phyloP scores from a whole-genome alignment of 2,113 vertebrate species.

The Struthio camelus region DNA sequence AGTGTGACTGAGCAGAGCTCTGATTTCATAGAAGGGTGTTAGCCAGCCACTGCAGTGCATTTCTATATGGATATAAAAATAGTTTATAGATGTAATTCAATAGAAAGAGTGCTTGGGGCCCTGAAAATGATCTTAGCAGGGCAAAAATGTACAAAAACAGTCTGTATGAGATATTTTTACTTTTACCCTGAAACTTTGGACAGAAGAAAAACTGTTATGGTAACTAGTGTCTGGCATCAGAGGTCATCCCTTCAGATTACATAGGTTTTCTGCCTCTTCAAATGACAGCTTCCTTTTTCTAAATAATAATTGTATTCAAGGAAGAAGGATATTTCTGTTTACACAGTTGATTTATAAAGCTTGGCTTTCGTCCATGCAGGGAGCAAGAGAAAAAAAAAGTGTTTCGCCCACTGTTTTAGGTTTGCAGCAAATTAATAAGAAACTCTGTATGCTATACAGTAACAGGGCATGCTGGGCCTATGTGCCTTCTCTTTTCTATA shows the following conservation, averaged over 20 bases:
- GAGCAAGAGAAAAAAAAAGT: neutral
- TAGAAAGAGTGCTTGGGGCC: neutral
- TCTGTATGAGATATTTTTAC: neutral
- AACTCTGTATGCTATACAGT: neutral
- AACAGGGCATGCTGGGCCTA: rapidly evolving
- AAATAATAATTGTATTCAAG: conserved; percentile 16
- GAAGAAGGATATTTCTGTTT: conserved; percentile 28
- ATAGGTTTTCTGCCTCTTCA: neutral
- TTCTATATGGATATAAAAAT: neutral
- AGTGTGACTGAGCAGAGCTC: neutral
- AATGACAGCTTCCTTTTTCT: neutral
- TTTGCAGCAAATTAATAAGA: neutral
- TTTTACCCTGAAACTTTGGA: neutral
- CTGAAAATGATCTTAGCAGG: neutral
- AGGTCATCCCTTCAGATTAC: neutral
- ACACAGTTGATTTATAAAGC: neutral
- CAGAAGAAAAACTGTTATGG: neutral
- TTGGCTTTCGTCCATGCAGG: neutral
- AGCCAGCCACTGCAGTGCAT: neutral
- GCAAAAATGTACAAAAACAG: neutral
- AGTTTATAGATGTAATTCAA: neutral
- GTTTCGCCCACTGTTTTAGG: neutral
- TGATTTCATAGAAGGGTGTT: neutral
- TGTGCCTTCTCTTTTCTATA: neutral
- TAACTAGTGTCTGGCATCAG: neutral